Conservation (phyloP, 2,113 vertebrate species). For the Mirounga angustirostris region DNA sequence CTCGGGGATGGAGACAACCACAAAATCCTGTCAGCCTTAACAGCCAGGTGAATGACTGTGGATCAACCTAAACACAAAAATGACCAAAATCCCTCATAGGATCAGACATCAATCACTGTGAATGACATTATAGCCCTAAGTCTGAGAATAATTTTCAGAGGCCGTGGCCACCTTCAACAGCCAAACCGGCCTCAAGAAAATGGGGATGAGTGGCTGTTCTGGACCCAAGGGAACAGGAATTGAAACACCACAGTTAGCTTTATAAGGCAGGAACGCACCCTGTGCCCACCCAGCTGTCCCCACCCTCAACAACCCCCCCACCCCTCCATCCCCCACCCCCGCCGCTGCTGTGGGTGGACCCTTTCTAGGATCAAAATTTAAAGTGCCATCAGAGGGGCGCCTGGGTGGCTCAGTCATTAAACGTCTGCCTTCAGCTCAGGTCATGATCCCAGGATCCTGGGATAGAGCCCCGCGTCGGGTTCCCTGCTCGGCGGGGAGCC, state of each 20-base stretch:
- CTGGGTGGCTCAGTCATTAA: too few species aligned
- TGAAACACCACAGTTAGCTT: not conserved
- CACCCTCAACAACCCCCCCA: too few species aligned
- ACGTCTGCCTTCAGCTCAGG: too few species aligned
- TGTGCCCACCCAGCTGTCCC: not conserved
- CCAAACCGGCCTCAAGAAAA: not conserved
- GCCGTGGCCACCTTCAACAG: not conserved
- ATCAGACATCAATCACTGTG: not conserved
- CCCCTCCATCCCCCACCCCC: too few species aligned
- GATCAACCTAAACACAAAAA: conserved; percentile 56
- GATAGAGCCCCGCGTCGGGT: too few species aligned
- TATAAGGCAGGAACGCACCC: not conserved
- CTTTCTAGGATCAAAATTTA: not conserved
- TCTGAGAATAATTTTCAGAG: conserved; percentile 16
- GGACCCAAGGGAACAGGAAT: not conserved
- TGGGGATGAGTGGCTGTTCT: not conserved
- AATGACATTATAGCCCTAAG: not conserved
- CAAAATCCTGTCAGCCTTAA: not conserved
- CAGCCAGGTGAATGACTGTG: not conserved
- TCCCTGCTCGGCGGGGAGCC: too few species aligned
- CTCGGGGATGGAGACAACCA: not conserved
- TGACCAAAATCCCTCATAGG: conserved; percentile 4
- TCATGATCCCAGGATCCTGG: too few species aligned
- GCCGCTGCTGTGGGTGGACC: not conserved
- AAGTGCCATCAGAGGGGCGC: not conserved